A percentile compares a stretch with the other conserved stretches of the same genome.
These are phyloP conservation scores for Lepus oiostolus DNA, from an alignment of 2,797 vertebrate species.

Conservation along the genomic window DNA sequence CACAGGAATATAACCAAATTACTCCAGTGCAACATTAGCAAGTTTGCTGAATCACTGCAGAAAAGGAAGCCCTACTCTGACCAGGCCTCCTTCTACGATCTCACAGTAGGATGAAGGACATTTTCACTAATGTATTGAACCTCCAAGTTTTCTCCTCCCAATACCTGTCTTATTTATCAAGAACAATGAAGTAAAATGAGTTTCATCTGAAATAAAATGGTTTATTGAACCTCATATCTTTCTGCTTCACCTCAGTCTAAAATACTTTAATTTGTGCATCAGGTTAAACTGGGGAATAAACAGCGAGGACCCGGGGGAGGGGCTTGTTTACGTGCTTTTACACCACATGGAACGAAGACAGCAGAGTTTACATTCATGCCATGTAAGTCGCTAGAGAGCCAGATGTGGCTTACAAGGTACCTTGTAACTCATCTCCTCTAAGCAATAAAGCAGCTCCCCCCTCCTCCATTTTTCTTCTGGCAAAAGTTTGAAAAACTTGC, in stretches of 20 bases:
- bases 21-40: not conserved
- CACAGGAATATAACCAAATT: not conserved
- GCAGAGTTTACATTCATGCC: constrained; percentile 86
- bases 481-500: constrained; percentile 91
- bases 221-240: constrained; percentile 30
- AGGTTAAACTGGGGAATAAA: constrained; percentile 71
- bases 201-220: constrained; percentile 65
- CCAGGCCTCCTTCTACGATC: not conserved
- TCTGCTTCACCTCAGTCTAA: constrained; percentile 7
- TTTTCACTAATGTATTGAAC: not conserved
- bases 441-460: constrained; percentile 88
- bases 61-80: not conserved
- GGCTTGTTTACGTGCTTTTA: constrained; percentile 79
- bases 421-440: constrained; percentile 90
- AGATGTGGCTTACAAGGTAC: constrained; percentile 91
- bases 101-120: not conserved
- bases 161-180: constrained; percentile 2
- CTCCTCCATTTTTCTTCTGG: constrained; percentile 86
- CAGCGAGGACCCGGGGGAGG: constrained; percentile 61
- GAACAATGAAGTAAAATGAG: constrained; percentile 43
- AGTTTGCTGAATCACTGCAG: not conserved
- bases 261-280: constrained; percentile 61
- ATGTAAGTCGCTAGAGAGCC: constrained; percentile 88
- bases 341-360: constrained; percentile 82
- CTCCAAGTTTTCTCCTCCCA: not conserved